Evolutionary conservation across 2,797 vertebrate species (phyloP).

Genomic region (Periparus ater): DNA sequence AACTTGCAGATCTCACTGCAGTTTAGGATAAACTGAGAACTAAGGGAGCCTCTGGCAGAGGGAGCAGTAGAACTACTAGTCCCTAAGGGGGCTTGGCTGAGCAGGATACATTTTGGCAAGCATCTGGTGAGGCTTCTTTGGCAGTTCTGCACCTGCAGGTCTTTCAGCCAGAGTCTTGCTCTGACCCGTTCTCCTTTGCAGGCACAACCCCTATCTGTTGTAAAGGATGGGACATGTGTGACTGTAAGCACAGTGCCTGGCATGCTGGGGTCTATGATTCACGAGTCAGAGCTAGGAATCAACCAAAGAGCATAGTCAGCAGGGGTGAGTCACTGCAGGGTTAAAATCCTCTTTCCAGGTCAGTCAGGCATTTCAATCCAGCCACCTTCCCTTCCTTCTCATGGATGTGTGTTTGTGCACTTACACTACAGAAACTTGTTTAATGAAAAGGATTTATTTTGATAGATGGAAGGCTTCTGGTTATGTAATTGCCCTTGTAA

Average conservation of each 20-base stretch:
- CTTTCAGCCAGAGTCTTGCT: not conserved
- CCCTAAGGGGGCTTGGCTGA: not conserved
- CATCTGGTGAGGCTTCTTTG: not conserved
- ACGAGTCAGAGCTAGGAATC: not conserved
- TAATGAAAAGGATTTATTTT: constrained; percentile 36
- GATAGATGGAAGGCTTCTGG: constrained; percentile 33
- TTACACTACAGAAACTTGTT: not conserved
- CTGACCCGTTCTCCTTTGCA: not conserved
- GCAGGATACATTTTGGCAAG: not conserved
- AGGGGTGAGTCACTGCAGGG: not conserved
- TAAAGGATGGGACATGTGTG: not conserved
- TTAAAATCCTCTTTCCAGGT: not conserved
- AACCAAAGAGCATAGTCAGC: not conserved
- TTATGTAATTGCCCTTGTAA: constrained; percentile 63
- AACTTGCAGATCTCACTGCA: not conserved
- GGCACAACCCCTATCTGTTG: not conserved
- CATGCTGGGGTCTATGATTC: not conserved
- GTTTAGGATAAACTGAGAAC: not conserved
- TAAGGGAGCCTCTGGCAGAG: not conserved
- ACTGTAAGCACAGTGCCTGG: not conserved
- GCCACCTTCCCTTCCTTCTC: not conserved
- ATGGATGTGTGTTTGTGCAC: not conserved
- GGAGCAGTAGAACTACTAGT: not conserved
- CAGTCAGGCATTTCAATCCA: not conserved
- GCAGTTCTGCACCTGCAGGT: not conserved